Evolutionary conservation across 2,797 vertebrate species (phyloP), one percentile per base, ranked within the genome.

Genomic region (Molossus molossus): DNA sequence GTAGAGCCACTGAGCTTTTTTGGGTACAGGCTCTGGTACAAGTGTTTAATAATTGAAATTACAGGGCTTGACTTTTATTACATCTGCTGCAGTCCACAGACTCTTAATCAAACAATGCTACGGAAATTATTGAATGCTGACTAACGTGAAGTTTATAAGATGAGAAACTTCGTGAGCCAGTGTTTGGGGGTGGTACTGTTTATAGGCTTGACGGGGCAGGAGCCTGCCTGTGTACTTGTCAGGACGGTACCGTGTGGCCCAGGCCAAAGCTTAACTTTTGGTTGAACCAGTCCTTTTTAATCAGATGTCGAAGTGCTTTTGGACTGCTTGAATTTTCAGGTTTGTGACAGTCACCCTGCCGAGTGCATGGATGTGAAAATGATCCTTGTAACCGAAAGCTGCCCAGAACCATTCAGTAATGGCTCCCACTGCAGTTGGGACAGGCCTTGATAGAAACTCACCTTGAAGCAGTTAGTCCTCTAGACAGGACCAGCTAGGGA

Each of bases 41-140:
- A 50, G 8, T 95, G 45, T 95, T 97, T 95, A 94, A 94, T 97
- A 53, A 95, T 69, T 69, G 88, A 86, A 94, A 37, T 89, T 77
- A 88, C 4, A 85, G 77, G 21, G 29, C 81, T 96, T 95, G 91
- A 91, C 76, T 90, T 96, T 92, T 50, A 9, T 79, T 87, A 92
- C 25, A 69, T 93, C 72, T 48, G 87, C 81, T 84, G 8, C 40
- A 76, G 40, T 95, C 94, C 94, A 91, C 29, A 65, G 5, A 0
- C 27, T 53, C 64, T 37, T 95, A 92, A 90, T 50, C n/a, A 93
- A 90, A 27, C 97, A 96, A 86, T 96, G 91, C 64, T 95, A 96
- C 93, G 94, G 79, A 80, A 94, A 96, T 58, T 64, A 64, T 69
- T 40, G 60, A 83, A 67, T 91, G 79, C 48, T 93, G 60, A 95